phyloP scores from a whole-genome alignment of 2,113 vertebrate species.

The Antigone vipio region DNA sequence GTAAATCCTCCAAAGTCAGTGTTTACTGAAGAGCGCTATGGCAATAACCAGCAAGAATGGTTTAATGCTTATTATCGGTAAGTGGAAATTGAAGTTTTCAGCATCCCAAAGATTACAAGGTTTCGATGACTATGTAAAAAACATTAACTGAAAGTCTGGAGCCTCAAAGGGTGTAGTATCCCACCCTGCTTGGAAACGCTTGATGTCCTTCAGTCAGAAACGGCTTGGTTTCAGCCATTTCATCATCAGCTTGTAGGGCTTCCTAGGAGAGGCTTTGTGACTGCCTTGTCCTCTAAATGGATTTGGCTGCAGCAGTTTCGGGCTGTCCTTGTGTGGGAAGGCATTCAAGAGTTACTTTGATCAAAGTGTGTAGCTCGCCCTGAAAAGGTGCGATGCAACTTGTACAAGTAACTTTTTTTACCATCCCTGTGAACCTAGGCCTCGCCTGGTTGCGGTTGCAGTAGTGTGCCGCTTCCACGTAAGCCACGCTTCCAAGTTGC shows the following conservation, averaged over 20 bases:
- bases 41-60: neutral
- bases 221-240: neutral
- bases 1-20: neutral
- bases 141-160: neutral
- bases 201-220: neutral
- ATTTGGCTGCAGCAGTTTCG: neutral
- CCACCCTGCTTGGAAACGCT: neutral
- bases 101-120: neutral
- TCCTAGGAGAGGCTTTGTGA: neutral
- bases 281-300: rapidly evolving
- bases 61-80: neutral
- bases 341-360: neutral
- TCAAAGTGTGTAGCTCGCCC: rapidly evolving
- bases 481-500: neutral
- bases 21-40: neutral
- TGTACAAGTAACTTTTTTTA: neutral
- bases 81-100: neutral
- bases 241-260: neutral
- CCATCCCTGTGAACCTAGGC: neutral
- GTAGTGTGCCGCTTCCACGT: rapidly evolving
- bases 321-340: neutral
- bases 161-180: neutral
- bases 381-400: neutral
- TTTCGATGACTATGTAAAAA: neutral
- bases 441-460: rapidly evolving